Evolutionary conservation across 1,140 invertebrate species (phyloP).

Genomic region (Lerema accius): DNA sequence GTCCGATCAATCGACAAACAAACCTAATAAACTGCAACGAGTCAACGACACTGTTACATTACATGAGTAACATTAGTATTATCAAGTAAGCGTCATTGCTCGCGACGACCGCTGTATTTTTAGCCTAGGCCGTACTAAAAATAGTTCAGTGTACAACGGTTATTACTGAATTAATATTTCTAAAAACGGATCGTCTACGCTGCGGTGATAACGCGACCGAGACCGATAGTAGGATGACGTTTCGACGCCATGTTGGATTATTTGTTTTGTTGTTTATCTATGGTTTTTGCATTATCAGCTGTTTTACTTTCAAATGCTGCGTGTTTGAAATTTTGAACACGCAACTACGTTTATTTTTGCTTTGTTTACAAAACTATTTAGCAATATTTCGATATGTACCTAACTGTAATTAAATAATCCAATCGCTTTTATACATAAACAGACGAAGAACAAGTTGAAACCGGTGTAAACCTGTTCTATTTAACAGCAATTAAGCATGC

Average conservation of each 20-base stretch:
- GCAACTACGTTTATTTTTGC: background rate
- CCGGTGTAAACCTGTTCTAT: no score
- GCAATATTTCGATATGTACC: background rate
- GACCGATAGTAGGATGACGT: slow-evolving; percentile 75
- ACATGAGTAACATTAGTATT: slow-evolving; percentile 76
- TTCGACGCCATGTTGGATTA: slow-evolving; percentile 58
- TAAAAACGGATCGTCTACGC: slow-evolving; percentile 80
- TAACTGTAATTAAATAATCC: background rate
- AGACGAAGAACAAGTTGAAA: no score
- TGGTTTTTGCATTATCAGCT: slow-evolving; percentile 38
- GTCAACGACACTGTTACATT: slow-evolving; percentile 74
- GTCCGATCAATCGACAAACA: slow-evolving; percentile 58
- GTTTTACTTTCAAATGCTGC: slow-evolving; percentile 23
- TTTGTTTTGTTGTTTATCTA: slow-evolving; percentile 53
- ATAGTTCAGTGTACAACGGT: slow-evolving; percentile 73
- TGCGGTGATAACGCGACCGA: slow-evolving; percentile 70
- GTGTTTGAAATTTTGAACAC: background rate
- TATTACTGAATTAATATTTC: slow-evolving; percentile 83
- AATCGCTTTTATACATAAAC: slow-evolving; percentile 32
- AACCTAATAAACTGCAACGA: slow-evolving; percentile 68
- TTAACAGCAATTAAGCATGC: no score
- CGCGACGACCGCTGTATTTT: slow-evolving; percentile 71
- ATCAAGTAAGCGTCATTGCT: slow-evolving; percentile 76
- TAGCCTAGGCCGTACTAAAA: slow-evolving; percentile 80
- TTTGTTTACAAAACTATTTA: slow-evolving; percentile 4